Percentiles rank a stretch among this genome's conserved stretches.
Evolutionary conservation across 2,888 invertebrate genomes (phyloP).

Genomic region (Stegana nigrithorax): DNA sequence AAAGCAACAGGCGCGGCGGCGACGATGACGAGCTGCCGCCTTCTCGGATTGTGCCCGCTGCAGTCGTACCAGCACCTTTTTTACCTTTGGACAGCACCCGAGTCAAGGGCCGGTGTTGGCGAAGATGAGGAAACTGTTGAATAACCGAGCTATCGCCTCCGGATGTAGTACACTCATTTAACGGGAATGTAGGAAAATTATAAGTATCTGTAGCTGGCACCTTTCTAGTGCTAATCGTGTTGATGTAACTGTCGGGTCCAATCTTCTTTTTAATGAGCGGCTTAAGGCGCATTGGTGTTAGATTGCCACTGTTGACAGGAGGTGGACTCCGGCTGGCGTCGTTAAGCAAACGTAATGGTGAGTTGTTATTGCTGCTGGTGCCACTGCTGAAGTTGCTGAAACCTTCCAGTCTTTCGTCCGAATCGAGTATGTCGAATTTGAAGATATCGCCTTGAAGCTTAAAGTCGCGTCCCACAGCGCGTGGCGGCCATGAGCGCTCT

Average conservation of each 20-base stretch:
- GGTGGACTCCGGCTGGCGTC: constrained; percentile 33
- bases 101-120: constrained; percentile 77
- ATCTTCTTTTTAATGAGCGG: constrained; percentile 76
- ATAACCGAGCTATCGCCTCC: not conserved
- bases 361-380: constrained; percentile 51
- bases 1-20: constrained; percentile 57
- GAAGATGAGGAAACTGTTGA: constrained; percentile 52
- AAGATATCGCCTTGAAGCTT: constrained; percentile 82
- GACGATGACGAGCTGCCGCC: constrained; percentile 37
- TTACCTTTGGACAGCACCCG: constrained; percentile 75
- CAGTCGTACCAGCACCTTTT: constrained; percentile 42
- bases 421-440: constrained; percentile 86
- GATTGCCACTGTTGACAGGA: constrained; percentile 22
- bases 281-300: constrained; percentile 70
- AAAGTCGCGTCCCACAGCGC: constrained; percentile 66
- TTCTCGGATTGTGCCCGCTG: constrained; percentile 40
- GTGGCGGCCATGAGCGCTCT: constrained; percentile 80
- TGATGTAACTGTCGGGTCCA: constrained; percentile 80
- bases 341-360: constrained; percentile 50
- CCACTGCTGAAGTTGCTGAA: constrained; percentile 68
- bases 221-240: constrained; percentile 70
- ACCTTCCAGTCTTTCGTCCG: constrained; percentile 73
- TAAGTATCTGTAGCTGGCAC: constrained; percentile 67
- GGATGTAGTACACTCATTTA: constrained; percentile 38
- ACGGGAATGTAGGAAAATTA: constrained; percentile 65